Evolutionary conservation across 2,888 invertebrate genomes (phyloP).

Genomic region (Acronicta leporina): DNA sequence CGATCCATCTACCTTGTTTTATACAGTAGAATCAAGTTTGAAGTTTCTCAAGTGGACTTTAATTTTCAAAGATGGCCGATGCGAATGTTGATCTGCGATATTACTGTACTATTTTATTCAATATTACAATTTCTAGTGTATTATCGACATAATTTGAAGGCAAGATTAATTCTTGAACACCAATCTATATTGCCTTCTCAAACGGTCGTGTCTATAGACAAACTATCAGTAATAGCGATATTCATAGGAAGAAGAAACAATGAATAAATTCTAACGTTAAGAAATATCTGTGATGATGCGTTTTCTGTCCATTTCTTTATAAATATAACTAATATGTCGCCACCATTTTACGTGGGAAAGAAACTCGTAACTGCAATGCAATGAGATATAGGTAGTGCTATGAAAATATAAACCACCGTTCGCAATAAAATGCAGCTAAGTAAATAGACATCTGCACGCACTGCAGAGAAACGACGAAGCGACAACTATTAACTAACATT

Average conservation of each 20-base stretch:
- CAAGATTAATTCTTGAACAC: too few species aligned
- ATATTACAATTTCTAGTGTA: neutral
- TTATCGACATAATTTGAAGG: too few species aligned
- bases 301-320: too few species aligned
- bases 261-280: too few species aligned
- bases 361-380: neutral
- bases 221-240: too few species aligned
- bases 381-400: neutral
- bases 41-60: constrained; percentile 9
- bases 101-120: constrained; percentile 1
- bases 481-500: constrained; percentile 23
- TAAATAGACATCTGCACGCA: constrained; percentile 34
- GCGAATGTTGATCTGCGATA: constrained; percentile 2
- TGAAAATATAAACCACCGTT: neutral
- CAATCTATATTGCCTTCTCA: too few species aligned
- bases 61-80: constrained; percentile 8
- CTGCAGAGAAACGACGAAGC: constrained; percentile 27
- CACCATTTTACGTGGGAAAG: neutral
- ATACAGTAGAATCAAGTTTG: constrained; percentile 13
- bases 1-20: constrained; percentile 14
- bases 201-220: too few species aligned
- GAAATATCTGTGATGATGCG: too few species aligned
- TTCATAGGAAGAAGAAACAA: too few species aligned
- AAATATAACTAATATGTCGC: too few species aligned
- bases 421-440: constrained; percentile 4